Evolutionary conservation across 2,113 vertebrate genomes (phyloP).

Genomic region (Chascanopsetta lugubris): DNA sequence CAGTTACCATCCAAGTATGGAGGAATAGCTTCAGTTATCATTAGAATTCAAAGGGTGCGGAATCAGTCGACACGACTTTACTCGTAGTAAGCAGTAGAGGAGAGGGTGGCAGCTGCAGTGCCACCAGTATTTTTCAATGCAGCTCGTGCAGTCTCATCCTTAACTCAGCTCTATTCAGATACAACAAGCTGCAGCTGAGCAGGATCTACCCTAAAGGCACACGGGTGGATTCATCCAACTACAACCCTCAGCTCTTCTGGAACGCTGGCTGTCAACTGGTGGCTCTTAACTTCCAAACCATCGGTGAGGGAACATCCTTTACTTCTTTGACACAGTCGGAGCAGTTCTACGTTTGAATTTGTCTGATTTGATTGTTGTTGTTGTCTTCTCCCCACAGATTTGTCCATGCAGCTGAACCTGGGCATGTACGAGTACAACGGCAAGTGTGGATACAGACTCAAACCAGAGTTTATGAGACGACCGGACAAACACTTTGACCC

Average conservation of each 20-base stretch:
- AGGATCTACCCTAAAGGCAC: conserved; percentile 98
- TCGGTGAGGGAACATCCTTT: conserved; percentile 80
- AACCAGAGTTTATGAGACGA: conserved; percentile 97
- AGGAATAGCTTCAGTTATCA: too few species aligned
- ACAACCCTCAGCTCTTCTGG: conserved; percentile 99
- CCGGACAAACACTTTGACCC: conserved; percentile 98
- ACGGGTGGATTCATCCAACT: conserved; percentile 97
- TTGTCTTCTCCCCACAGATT: conserved; percentile 80
- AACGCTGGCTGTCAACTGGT: conserved; percentile 98
- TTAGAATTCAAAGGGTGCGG: not conserved
- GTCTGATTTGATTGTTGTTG: not conserved
- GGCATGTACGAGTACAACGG: conserved; percentile 98
- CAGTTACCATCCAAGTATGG: not conserved
- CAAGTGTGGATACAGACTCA: conserved; percentile 93
- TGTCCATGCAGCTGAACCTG: conserved; percentile 98
- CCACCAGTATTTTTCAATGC: not conserved
- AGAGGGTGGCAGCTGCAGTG: not conserved
- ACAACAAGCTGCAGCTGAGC: conserved; percentile 98
- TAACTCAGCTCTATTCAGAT: conserved; percentile 84
- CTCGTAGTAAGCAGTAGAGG: not conserved
- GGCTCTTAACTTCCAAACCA: conserved; percentile 97
- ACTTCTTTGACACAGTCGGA: not conserved
- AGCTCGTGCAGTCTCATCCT: conserved; percentile 57
- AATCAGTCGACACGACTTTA: not conserved
- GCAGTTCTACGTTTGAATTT: not conserved